Evolutionary conservation across 2,113 vertebrate genomes (phyloP).

Genomic region (Bubo bubo): DNA sequence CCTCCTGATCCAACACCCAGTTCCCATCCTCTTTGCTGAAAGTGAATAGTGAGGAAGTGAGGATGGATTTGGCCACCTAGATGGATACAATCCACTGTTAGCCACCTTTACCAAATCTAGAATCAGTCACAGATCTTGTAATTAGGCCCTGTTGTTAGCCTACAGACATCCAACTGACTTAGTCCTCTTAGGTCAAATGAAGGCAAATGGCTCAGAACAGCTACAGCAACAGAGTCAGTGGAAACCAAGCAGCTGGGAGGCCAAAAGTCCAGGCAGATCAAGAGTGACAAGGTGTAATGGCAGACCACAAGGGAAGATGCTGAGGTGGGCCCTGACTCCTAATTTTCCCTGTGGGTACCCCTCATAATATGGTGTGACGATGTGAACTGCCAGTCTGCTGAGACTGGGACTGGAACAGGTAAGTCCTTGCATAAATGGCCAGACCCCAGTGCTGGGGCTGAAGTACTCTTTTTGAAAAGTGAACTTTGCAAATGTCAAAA

Average conservation of each 20-base stretch:
- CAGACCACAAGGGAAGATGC: not conserved
- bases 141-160: not conserved
- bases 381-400: not conserved
- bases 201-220: not conserved
- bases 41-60: not conserved
- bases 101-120: not conserved
- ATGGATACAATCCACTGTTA: not conserved
- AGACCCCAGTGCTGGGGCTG: not conserved
- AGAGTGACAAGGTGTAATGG: not conserved
- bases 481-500: not conserved
- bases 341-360: not conserved
- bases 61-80: not conserved
- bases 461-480: not conserved
- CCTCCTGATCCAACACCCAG: not conserved
- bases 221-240: not conserved
- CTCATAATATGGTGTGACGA: not conserved
- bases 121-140: not conserved
- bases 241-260: not conserved
- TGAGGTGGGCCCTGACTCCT: not conserved
- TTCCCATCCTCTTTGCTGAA: not conserved
- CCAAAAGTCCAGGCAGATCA: not conserved
- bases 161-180: not conserved
- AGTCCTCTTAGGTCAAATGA: rapidly evolving
- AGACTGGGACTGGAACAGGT: not conserved
- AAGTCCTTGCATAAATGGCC: not conserved